phyloP scores from a whole-genome alignment of 2,888 invertebrate genomes.

The Pristionchus mayeri region DNA sequence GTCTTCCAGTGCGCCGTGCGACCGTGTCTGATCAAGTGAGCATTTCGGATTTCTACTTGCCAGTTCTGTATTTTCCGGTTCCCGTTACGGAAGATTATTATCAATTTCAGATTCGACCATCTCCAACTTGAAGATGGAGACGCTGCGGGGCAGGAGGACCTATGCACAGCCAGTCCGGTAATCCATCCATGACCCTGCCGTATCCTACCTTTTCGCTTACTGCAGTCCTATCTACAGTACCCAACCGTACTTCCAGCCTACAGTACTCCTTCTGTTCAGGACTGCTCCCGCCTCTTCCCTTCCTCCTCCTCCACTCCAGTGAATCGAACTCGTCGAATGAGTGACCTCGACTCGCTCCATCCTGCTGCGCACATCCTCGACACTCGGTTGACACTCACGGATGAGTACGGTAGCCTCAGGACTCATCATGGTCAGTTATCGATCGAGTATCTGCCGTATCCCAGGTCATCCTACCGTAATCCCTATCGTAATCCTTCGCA shows the following conservation, averaged over 20 bases:
- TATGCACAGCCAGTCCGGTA: constrained; percentile 31
- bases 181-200: background rate
- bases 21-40: constrained; percentile 53
- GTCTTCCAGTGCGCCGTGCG: constrained; percentile 64
- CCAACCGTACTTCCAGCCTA: background rate
- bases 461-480: background rate
- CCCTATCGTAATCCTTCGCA: background rate
- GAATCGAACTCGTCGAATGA: constrained; percentile 29
- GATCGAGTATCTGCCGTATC: background rate
- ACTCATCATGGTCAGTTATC: background rate
- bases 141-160: background rate
- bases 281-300: constrained; percentile 16
- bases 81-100: background rate
- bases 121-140: background rate
- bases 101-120: constrained; percentile 40
- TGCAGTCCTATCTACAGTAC: background rate
- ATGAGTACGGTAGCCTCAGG: constrained; percentile 46
- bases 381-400: background rate
- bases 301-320: background rate
- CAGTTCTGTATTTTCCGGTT: background rate
- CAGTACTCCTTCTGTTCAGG: background rate
- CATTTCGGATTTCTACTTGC: background rate
- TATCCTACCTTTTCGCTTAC: too few species aligned
- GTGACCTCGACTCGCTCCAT: constrained; percentile 15
- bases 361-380: background rate